Evolutionary conservation across 2,797 vertebrate species (phyloP).

Genomic region (Macropodus opercularis): DNA sequence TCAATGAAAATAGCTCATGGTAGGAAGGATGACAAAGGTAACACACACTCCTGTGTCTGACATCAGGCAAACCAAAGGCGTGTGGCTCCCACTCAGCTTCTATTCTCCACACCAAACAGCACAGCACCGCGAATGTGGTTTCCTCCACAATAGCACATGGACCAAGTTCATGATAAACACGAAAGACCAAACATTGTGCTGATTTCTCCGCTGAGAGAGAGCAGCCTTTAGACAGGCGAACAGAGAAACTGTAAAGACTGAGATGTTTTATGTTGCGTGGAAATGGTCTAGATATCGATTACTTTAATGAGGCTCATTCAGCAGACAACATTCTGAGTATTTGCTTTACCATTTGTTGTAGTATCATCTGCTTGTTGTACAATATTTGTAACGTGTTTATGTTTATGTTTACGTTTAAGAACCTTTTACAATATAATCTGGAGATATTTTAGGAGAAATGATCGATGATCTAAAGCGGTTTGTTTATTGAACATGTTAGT

Average conservation of each 20-base stretch:
- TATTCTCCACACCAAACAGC: not conserved
- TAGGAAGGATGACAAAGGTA: not conserved
- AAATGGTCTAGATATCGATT: constrained; percentile 49
- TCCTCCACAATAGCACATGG: not conserved
- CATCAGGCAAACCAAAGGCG: not conserved
- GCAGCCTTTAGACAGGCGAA: constrained; percentile 27
- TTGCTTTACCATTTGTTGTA: constrained; percentile 17
- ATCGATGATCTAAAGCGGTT: no score
- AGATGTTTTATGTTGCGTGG: constrained; percentile 39
- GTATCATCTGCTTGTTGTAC: not conserved
- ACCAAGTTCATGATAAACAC: not conserved
- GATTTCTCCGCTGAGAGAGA: no score
- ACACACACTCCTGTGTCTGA: no score
- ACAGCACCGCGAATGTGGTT: not conserved
- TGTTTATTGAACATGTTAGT: no score
- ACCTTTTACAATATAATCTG: no score
- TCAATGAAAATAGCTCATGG: not conserved
- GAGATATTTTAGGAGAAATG: no score
- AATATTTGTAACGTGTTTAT: no score
- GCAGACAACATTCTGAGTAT: constrained; percentile 25
- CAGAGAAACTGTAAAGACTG: constrained; percentile 26
- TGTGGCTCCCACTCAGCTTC: not conserved
- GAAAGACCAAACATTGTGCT: no score
- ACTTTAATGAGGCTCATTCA: constrained; percentile 34
- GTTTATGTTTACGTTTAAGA: no score